Conservation (phyloP, 2,113 vertebrate species). For the Podiceps cristatus region DNA sequence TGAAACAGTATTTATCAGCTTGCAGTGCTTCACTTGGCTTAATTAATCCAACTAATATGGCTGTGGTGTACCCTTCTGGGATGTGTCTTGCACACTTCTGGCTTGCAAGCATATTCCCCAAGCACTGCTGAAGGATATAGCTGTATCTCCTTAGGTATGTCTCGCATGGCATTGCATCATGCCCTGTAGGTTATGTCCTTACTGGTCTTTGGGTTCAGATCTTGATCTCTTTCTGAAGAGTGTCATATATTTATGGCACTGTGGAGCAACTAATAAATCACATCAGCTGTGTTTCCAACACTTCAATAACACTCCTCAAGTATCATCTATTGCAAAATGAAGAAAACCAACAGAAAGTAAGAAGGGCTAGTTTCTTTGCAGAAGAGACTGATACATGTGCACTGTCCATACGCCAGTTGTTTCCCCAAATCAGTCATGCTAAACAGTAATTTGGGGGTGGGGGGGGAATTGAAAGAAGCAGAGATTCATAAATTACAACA, state of each 20-base stretch:
- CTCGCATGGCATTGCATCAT: not conserved
- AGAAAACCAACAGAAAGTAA: not conserved
- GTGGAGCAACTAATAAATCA: not conserved
- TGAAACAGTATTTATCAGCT: not conserved
- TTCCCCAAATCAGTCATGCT: not conserved
- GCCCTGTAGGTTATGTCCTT: not conserved
- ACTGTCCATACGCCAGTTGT: not conserved
- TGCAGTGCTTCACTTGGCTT: not conserved
- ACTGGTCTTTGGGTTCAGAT: not conserved
- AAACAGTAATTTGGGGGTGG: not conserved
- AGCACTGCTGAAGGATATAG: not conserved
- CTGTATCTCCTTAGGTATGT: not conserved
- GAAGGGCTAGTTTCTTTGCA: not conserved
- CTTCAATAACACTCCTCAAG: not conserved
- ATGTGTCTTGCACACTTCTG: not conserved
- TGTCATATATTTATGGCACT: not conserved
- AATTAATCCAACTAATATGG: not conserved
- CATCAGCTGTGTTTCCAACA: not conserved
- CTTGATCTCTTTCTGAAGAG: not conserved
- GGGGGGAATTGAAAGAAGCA: not conserved
- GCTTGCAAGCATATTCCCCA: not conserved
- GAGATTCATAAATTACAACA: not conserved
- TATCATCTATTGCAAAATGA: not conserved
- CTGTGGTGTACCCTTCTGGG: not conserved
- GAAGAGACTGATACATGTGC: not conserved